phyloP scores from a whole-genome alignment of 2,888 invertebrate genomes.

The Andrena praecox region DNA sequence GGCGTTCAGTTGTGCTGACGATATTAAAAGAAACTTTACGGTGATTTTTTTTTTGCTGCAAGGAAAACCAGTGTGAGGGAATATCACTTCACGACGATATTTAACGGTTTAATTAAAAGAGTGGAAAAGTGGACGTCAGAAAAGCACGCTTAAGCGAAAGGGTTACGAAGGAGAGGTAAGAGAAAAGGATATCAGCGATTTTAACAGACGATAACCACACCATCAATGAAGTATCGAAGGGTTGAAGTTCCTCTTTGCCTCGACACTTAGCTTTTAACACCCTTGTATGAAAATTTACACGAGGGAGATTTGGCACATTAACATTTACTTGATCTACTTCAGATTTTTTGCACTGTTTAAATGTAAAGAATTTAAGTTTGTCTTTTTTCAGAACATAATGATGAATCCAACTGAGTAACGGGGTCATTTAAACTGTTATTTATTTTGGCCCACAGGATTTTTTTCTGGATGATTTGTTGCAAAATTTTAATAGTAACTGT shows the following conservation, averaged over 20 bases:
- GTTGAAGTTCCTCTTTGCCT: slow-evolving; percentile 1
- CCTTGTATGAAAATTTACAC: slow-evolving; percentile 8
- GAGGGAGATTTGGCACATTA: not conserved
- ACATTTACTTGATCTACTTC: too few relatives aligned
- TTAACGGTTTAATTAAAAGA: slow-evolving; percentile 50
- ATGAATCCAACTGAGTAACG: too few relatives aligned
- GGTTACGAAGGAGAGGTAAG: not conserved
- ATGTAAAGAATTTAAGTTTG: too few relatives aligned
- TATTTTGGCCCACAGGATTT: too few relatives aligned
- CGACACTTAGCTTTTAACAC: slow-evolving; percentile 34
- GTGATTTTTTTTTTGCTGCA: not conserved
- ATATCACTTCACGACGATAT: slow-evolving; percentile 16
- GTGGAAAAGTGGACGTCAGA: slow-evolving; percentile 11
- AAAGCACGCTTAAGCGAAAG: slow-evolving; percentile 18
- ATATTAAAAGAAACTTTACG: not conserved
- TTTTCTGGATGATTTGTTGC: too few relatives aligned
- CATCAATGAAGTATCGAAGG: slow-evolving; percentile 33
- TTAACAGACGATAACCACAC: slow-evolving; percentile 40
- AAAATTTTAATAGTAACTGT: too few relatives aligned
- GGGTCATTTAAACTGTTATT: too few relatives aligned
- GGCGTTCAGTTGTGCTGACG: not conserved
- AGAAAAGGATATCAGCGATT: slow-evolving; percentile 46
- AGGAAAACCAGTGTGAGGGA: not conserved
- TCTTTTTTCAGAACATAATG: too few relatives aligned
- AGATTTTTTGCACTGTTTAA: too few relatives aligned